Base-by-base conservation (phyloP, 2,888 invertebrate genomes). In the Yponomeuta plumbellus region DNA sequence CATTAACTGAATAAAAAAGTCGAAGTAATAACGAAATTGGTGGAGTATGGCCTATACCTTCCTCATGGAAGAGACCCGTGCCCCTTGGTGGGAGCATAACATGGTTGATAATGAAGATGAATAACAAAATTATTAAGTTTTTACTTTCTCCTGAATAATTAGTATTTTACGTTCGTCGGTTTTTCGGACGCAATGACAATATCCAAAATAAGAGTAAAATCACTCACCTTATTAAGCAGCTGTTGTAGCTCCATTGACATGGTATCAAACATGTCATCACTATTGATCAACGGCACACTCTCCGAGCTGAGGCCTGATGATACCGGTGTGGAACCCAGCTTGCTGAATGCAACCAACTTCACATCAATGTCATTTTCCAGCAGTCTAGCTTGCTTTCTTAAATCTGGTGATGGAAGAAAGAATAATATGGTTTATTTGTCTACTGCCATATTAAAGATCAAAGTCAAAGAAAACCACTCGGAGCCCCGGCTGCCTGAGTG, bases 321-420 rank as follows among this genome's bases (percentile, higher is more conserved):
- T 1, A 88, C 85, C 5, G 93, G 87, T 71, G 94, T 94, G 66
- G 97, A 95, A 22, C 97, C 97, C 56, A 99, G 92, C 91, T 99
- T 99, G 83, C 98, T 98, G 80, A 98, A 97, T 8, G 97, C 96
- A 1, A 99, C 97, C 70, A 99, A 91, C 85, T 99, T 99, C 13
- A 97, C 92, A 84, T 99, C 99, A 74, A 99, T 97, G 82, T 98
- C 99, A 92, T 98, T 99, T 87, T 99, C 99, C 66, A 99, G 87
- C 69, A 96, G 94, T 68, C 99, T 92, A 1, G 99, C 99, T 85
- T 98, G 97, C 83, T 97, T 98, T 66, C 98, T 93, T 67, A 98
- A 87, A 84, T 97, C 98, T 98, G 78, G 61, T 68, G 63, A 56
- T 26, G 61, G 52, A 71, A 69, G 69, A 68, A 70, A 69, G 40